Conservation (phyloP, 2,113 vertebrate genomes). For the Corythornis vintsioides region DNA sequence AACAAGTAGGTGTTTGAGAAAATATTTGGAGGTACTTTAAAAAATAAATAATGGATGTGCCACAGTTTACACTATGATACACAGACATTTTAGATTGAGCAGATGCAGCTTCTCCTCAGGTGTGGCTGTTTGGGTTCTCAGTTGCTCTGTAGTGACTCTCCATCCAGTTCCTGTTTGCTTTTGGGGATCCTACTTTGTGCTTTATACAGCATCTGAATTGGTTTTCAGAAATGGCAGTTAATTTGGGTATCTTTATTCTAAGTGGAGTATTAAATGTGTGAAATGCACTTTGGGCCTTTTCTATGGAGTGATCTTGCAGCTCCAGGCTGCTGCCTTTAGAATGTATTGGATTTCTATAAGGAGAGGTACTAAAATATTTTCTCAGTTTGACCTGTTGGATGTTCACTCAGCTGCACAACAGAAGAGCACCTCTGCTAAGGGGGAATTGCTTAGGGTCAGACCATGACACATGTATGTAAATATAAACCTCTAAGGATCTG, state of each 20-base stretch:
- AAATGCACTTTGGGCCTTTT: slow-evolving; percentile 63
- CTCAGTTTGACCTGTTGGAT: slow-evolving; percentile 1
- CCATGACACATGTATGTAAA: slow-evolving; percentile 62
- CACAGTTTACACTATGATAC: slow-evolving; percentile 54
- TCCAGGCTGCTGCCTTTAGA: slow-evolving; percentile 32
- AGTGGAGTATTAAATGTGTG: background rate
- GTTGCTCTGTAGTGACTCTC: slow-evolving; percentile 47
- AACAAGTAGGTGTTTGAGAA: slow-evolving; percentile 73
- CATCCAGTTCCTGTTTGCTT: slow-evolving; percentile 56
- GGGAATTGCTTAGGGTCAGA: slow-evolving; percentile 42
- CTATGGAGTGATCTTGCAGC: slow-evolving; percentile 36
- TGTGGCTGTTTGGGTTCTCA: slow-evolving; percentile 41
- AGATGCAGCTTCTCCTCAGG: slow-evolving; percentile 13
- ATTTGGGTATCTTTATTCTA: background rate
- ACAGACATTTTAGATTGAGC: slow-evolving; percentile 64
- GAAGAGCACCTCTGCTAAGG: slow-evolving; percentile 49
- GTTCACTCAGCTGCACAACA: background rate
- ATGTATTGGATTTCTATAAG: slow-evolving; percentile 30
- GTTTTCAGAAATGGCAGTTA: slow-evolving; percentile 13
- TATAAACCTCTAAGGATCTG: slow-evolving; percentile 59
- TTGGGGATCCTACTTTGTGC: slow-evolving; percentile 48
- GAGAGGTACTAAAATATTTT: slow-evolving; percentile 33
- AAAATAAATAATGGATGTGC: slow-evolving; percentile 56
- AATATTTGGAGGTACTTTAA: slow-evolving; percentile 71
- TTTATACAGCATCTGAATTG: slow-evolving; percentile 33